Evolutionary conservation across 2,888 invertebrate species (phyloP).

Genomic region (Drosophila putrida): DNA sequence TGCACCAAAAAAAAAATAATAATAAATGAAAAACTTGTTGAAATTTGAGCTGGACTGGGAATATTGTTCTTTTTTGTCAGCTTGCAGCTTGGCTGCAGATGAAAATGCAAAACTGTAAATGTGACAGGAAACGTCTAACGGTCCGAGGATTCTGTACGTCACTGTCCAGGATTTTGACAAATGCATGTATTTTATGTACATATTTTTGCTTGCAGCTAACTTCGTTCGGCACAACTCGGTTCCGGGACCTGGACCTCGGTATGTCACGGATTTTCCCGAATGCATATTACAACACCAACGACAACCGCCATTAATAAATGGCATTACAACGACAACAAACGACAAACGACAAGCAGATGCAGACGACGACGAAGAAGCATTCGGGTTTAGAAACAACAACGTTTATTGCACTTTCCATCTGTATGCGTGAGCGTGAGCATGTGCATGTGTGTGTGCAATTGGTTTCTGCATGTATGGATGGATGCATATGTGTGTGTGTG

Average conservation of each 20-base stretch:
- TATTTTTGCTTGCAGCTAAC: background rate
- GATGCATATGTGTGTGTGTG: background rate
- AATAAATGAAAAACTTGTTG: background rate
- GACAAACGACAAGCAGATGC: background rate
- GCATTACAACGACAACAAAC: background rate
- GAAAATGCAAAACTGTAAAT: no score
- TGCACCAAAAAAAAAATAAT: background rate
- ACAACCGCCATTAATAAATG: background rate
- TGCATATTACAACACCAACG: conserved; percentile 4
- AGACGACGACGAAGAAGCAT: conserved; percentile 1
- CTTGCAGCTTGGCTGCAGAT: no score
- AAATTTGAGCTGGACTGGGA: no score
- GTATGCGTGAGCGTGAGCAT: conserved; percentile 2
- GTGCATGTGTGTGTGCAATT: conserved; percentile 6
- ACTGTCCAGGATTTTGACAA: conserved; percentile 11
- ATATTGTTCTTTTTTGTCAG: no score
- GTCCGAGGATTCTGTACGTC: background rate
- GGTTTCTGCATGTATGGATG: conserved; percentile 5
- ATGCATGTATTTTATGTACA: conserved; percentile 22
- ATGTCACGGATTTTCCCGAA: conserved; percentile 7
- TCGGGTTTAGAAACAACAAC: conserved; percentile 43
- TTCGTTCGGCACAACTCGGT: conserved; percentile 9
- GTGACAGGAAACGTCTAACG: background rate
- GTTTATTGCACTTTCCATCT: conserved; percentile 37
- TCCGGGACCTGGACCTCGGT: conserved; percentile 26